A percentile compares a stretch with the other conserved stretches of the same genome.
Evolutionary conservation across 2,888 invertebrate genomes (phyloP).

Genomic region (Lochmaea capreae): DNA sequence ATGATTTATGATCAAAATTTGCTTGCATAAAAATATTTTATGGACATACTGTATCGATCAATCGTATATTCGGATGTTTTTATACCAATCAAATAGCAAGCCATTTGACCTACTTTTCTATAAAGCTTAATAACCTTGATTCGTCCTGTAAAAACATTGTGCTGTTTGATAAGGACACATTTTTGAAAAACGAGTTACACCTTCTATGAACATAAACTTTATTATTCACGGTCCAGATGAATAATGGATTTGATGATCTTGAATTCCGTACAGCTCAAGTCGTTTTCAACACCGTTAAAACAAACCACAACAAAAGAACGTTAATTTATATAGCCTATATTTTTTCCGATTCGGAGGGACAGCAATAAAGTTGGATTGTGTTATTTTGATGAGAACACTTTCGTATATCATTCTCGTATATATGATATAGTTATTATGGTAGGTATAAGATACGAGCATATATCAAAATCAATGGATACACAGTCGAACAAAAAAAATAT

Average conservation of each 20-base stretch:
- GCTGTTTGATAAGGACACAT: background rate
- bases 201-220: constrained; percentile 4
- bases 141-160: background rate
- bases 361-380: constrained; percentile 3
- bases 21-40: too few relatives aligned
- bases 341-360: background rate
- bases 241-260: background rate
- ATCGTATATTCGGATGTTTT: too few relatives aligned
- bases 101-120: background rate
- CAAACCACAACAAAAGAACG: background rate
- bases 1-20: too few relatives aligned
- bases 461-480: background rate
- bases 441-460: background rate
- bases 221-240: constrained; percentile 9
- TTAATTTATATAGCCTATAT: background rate
- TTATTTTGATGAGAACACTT: background rate
- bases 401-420: background rate
- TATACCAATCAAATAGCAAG: background rate
- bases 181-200: constrained; percentile 2
- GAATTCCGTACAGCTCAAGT: background rate
- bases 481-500: background rate
- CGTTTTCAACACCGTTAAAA: background rate
- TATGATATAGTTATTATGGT: background rate
- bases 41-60: too few relatives aligned
- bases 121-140: background rate